These are phyloP conservation scores for Pitangus sulphuratus DNA, from an alignment of 2,797 vertebrate species.

Conservation along the genomic window DNA sequence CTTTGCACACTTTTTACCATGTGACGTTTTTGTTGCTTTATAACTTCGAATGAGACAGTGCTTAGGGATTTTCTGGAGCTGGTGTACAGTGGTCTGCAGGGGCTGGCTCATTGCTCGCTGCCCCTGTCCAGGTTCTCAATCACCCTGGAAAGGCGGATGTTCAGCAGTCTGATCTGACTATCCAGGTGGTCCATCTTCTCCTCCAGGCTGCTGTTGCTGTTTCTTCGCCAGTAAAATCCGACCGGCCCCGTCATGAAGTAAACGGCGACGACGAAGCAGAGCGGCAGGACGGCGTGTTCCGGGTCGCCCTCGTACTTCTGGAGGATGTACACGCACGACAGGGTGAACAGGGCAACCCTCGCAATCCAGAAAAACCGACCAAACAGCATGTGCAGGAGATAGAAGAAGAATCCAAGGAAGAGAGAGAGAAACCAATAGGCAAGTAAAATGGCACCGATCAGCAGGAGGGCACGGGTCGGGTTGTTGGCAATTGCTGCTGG, in stretches of 20 bases:
- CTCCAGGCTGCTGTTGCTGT: conserved; percentile 83
- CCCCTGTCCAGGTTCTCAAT: conserved; percentile 89
- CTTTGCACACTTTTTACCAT: conserved; percentile 43
- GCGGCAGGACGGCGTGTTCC: conserved; percentile 87
- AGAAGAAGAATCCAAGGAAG: conserved; percentile 91
- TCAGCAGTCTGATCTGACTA: conserved; percentile 93
- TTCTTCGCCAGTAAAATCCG: conserved; percentile 89
- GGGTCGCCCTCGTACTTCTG: conserved; percentile 96
- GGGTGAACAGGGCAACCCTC: conserved; percentile 87
- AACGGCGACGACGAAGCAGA: conserved; percentile 92
- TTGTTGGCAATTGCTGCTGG: conserved; percentile 86
- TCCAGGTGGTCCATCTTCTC: conserved; percentile 97
- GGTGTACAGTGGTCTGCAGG: conserved; percentile 18
- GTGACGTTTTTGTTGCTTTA: conserved; percentile 48
- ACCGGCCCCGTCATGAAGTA: conserved; percentile 97
- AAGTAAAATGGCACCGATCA: conserved; percentile 87
- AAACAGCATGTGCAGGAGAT: conserved; percentile 86
- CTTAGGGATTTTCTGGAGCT: conserved; percentile 33
- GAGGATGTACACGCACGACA: conserved; percentile 95
- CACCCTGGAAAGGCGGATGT: conserved; percentile 92
- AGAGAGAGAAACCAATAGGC: conserved; percentile 94
- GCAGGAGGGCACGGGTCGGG: conserved; percentile 87
- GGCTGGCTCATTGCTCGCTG: conserved; percentile 80
- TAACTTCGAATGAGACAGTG: conserved; percentile 37
- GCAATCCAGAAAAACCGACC: conserved; percentile 96